Evolutionary conservation across 2,797 vertebrate species (phyloP).

Genomic region (Sebastes matsubarae): DNA sequence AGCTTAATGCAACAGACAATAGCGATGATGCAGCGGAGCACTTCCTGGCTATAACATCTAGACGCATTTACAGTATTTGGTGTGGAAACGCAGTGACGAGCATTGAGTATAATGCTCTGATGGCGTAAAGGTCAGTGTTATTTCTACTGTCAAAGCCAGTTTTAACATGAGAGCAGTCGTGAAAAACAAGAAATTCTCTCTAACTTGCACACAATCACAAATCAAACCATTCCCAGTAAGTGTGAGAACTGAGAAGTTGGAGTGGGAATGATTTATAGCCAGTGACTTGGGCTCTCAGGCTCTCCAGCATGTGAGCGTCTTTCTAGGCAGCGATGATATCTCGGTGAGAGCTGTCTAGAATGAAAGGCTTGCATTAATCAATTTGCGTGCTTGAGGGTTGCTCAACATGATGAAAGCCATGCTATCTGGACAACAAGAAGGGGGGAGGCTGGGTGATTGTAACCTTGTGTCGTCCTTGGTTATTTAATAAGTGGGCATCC

Average conservation of each 20-base stretch:
- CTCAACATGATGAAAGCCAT: conserved; percentile 68
- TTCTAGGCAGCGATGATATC: conserved; percentile 76
- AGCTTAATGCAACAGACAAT: conserved; percentile 19
- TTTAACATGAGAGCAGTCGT: not conserved
- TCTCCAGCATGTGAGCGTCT: conserved; percentile 63
- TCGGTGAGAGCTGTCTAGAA: conserved; percentile 71
- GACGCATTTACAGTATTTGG: conserved; percentile 16
- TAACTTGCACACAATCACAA: not conserved
- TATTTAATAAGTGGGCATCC: conserved; percentile 49
- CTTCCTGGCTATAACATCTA: not conserved
- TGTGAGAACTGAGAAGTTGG: conserved; percentile 9
- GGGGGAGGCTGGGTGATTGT: conserved; percentile 40
- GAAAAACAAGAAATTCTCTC: not conserved
- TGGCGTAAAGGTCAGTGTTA: conserved; percentile 4
- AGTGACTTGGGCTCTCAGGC: conserved; percentile 61
- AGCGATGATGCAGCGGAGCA: not conserved
- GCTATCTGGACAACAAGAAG: conserved; percentile 62
- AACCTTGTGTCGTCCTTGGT: conserved; percentile 76
- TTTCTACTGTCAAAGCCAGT: not conserved
- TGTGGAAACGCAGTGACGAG: conserved; percentile 3
- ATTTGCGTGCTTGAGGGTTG: conserved; percentile 73
- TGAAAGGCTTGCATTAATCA: conserved; percentile 82
- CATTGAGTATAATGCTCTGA: conserved; percentile 24
- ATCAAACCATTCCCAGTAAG: conserved; percentile 20
- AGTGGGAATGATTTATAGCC: conserved; percentile 65